A percentile compares a stretch with the other conserved stretches of the same genome.
These are phyloP conservation scores for Aeoliscus strigatus DNA, from an alignment of 2,797 vertebrate genomes.

Conservation along the genomic window DNA sequence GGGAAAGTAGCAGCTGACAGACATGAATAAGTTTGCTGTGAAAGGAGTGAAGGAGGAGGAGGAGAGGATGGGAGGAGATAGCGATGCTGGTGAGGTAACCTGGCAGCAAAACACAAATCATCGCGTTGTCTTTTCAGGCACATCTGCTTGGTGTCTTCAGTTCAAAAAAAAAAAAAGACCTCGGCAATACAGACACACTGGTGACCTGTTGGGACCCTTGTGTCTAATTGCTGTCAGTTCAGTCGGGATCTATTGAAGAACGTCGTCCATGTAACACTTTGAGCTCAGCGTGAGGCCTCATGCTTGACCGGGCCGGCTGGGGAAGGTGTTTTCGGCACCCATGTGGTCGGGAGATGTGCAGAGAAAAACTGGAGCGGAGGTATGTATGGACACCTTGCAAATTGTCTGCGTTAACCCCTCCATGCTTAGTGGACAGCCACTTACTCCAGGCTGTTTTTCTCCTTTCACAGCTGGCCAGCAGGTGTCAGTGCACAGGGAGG, in stretches of 20 bases:
- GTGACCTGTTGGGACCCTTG: constrained; percentile 13
- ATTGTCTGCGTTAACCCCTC: too few relatives aligned
- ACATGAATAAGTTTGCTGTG: constrained; percentile 86
- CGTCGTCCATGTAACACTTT: too few relatives aligned
- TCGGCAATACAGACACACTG: constrained; percentile 10
- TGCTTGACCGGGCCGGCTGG: constrained; percentile 5
- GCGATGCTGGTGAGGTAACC: constrained; percentile 55
- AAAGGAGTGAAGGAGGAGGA: constrained; percentile 65
- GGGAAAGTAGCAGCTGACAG: constrained; percentile 82
- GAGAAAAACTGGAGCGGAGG: too few relatives aligned
- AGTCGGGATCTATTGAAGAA: too few relatives aligned
- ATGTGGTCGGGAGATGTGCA: too few relatives aligned
- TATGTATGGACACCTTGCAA: too few relatives aligned
- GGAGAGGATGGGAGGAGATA: constrained; percentile 52
- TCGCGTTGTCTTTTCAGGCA: constrained; percentile 64
- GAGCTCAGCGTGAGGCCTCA: constrained; percentile 5
- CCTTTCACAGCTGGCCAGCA: too few relatives aligned
- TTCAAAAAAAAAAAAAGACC: too few relatives aligned
- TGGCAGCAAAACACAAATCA: constrained; percentile 82
- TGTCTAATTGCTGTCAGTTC: constrained; percentile 13
- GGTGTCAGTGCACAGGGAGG: too few relatives aligned
- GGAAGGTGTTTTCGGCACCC: too few relatives aligned
- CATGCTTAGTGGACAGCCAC: too few relatives aligned
- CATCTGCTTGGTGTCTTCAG: constrained; percentile 50
- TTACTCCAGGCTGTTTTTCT: too few relatives aligned